Evolutionary conservation across 2,113 vertebrate species (phyloP).

Genomic region (Podiceps cristatus): DNA sequence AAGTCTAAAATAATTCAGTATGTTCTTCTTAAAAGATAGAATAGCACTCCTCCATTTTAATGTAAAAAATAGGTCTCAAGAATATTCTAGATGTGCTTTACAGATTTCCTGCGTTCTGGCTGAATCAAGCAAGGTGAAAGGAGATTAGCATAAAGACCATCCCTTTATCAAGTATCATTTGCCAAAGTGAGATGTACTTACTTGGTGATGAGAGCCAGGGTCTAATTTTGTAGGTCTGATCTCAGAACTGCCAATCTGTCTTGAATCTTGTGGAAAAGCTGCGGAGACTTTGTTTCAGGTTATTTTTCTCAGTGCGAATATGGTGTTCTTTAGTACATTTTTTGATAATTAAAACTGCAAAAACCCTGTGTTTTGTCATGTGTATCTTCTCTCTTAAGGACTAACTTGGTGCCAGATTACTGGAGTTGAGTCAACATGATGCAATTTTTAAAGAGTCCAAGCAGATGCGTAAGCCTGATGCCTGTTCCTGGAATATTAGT

Average conservation of each 20-base stretch:
- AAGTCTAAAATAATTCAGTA: neutral
- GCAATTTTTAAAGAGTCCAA: neutral
- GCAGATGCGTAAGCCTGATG: neutral
- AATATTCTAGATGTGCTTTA: neutral
- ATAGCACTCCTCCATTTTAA: neutral
- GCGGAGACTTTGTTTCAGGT: neutral
- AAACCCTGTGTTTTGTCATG: neutral
- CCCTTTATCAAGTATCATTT: neutral
- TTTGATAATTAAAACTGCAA: neutral
- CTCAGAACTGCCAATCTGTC: neutral
- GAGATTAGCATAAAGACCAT: neutral
- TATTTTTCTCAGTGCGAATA: neutral
- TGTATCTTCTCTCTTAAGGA: neutral
- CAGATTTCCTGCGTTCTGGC: neutral
- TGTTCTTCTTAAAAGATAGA: neutral
- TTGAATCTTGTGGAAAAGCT: neutral
- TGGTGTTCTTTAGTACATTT: neutral
- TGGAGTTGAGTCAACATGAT: neutral
- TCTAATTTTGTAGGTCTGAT: slow-evolving; percentile 23
- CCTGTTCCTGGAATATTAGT: neutral
- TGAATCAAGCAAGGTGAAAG: neutral
- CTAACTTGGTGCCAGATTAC: neutral
- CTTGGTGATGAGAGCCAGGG: neutral
- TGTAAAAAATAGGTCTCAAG: neutral
- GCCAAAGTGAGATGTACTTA: neutral